These are phyloP conservation scores for Narcine bancroftii DNA, from an alignment of 2,113 vertebrate species.

Conservation along the genomic window DNA sequence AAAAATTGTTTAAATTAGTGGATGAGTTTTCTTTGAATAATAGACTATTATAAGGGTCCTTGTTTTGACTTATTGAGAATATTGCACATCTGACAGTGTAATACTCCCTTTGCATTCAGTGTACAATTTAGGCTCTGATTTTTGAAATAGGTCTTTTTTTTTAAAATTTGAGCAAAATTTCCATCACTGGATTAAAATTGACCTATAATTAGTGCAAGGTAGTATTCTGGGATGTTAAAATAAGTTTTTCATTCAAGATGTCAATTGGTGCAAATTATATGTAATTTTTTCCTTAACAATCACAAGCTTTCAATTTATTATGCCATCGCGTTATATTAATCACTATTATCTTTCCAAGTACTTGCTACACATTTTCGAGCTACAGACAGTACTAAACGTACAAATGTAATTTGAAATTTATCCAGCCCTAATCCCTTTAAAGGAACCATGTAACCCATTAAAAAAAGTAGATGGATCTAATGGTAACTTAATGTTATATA, in stretches of 20 bases:
- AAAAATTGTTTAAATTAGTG: background rate
- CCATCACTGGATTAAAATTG: background rate
- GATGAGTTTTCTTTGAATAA: background rate
- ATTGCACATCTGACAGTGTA: background rate
- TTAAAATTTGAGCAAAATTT: background rate
- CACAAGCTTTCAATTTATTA: no score
- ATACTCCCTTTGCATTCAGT: background rate
- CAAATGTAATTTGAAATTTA: no score
- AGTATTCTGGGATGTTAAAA: background rate
- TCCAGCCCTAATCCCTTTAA: no score
- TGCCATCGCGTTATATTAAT: no score
- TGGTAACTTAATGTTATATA: no score
- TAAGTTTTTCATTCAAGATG: background rate
- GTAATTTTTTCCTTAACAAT: no score
- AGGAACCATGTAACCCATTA: no score
- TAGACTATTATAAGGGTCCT: background rate
- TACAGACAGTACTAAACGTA: no score
- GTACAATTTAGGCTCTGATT: background rate
- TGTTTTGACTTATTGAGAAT: background rate
- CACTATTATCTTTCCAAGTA: no score
- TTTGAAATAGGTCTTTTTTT: background rate
- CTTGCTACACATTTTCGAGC: no score
- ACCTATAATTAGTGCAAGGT: background rate
- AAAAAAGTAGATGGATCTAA: no score
- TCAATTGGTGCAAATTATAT: no score